These are phyloP conservation scores for Slavum lentiscoides DNA, from an alignment of 2,888 invertebrate species.

Conservation along the genomic window DNA sequence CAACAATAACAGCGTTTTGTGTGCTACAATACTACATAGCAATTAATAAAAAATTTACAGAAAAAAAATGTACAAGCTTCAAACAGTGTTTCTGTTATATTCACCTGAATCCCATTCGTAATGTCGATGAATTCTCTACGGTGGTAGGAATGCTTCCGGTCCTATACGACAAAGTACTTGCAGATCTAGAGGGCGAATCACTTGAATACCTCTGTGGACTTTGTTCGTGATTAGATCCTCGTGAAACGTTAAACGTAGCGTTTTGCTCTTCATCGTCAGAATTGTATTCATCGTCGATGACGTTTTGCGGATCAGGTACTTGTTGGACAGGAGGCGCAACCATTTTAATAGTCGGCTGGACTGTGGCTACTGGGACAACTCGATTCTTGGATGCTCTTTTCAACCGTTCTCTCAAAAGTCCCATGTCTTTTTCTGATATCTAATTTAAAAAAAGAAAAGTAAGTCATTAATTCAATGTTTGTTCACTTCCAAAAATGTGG, in stretches of 20 bases:
- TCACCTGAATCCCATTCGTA: slow-evolving; percentile 33
- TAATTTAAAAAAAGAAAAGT: slow-evolving; percentile 58
- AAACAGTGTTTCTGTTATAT: background rate
- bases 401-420: slow-evolving; percentile 92
- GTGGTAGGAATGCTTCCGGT: slow-evolving; percentile 22
- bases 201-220: slow-evolving; percentile 46
- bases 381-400: slow-evolving; percentile 78
- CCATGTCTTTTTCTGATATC: slow-evolving; percentile 92
- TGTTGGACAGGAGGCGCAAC: slow-evolving; percentile 59
- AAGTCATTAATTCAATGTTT: background rate
- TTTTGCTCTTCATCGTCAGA: slow-evolving; percentile 52
- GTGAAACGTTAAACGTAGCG: slow-evolving; percentile 46
- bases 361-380: slow-evolving; percentile 58
- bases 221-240: slow-evolving; percentile 19
- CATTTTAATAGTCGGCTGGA: slow-evolving; percentile 63
- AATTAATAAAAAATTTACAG: too few species aligned
- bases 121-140: slow-evolving; percentile 8
- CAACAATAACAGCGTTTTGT: too few species aligned
- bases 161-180: slow-evolving; percentile 27
- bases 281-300: slow-evolving; percentile 56
- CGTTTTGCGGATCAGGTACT: slow-evolving; percentile 59
- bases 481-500: background rate
- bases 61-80: too few species aligned
- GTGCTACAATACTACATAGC: too few species aligned
- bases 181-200: slow-evolving; percentile 38